Conservation (phyloP, 2,113 vertebrate species). For the Ammodramus savannarum region DNA sequence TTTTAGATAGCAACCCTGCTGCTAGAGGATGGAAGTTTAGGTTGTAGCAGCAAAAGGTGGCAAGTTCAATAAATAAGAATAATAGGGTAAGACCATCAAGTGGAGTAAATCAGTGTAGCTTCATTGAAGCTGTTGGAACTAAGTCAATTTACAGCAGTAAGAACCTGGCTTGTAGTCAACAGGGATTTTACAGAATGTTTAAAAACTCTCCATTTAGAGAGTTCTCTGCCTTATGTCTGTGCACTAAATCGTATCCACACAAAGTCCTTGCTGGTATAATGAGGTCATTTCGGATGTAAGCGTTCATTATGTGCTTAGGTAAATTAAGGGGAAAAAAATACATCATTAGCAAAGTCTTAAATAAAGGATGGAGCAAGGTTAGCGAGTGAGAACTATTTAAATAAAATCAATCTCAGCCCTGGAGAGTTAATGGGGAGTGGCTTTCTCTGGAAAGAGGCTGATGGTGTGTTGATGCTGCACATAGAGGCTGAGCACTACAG, state of each 20-base stretch:
- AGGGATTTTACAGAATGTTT: constrained; percentile 15
- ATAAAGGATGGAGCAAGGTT: constrained; percentile 30
- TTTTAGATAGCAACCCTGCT: constrained; percentile 17
- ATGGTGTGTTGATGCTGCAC: not conserved
- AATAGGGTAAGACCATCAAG: constrained; percentile 10
- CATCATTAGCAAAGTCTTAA: constrained; percentile 48
- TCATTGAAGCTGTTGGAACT: constrained; percentile 32
- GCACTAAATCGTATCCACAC: not conserved
- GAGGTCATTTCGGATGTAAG: constrained; percentile 26
- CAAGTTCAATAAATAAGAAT: constrained; percentile 32
- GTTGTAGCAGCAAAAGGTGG: constrained; percentile 10
- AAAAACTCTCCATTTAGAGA: constrained; percentile 11
- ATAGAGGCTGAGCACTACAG: not conserved
- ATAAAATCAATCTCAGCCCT: constrained; percentile 11
- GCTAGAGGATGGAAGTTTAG: constrained; percentile 9
- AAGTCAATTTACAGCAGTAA: constrained; percentile 41
- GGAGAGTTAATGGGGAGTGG: not conserved
- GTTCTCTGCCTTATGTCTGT: not conserved
- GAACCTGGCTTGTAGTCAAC: constrained; percentile 37
- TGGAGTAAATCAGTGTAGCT: constrained; percentile 32
- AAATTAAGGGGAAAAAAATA: not conserved
- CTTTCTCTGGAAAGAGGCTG: not conserved
- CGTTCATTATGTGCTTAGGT: not conserved
- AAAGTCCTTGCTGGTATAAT: not conserved
- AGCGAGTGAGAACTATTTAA: constrained; percentile 34